Conservation (phyloP, 2,797 vertebrate genomes). For the Fringilla coelebs region DNA sequence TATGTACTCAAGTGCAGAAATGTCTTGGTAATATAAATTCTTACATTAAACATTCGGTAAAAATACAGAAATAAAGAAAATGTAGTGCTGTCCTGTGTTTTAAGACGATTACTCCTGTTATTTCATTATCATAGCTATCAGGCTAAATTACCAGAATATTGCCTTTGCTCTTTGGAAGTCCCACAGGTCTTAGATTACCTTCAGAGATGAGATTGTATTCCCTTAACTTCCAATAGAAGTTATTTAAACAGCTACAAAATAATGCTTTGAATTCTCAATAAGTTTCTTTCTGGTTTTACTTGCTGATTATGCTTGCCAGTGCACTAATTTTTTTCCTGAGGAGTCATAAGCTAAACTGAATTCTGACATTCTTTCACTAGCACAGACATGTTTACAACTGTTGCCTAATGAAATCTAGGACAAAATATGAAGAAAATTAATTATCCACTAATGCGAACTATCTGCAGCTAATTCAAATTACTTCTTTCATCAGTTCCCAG, state of each 20-base stretch:
- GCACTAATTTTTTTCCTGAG: background rate
- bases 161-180: background rate
- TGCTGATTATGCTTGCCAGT: background rate
- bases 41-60: background rate
- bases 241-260: background rate
- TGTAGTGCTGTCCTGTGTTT: background rate
- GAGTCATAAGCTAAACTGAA: background rate
- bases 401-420: slow-evolving; percentile 40
- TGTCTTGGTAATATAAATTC: background rate
- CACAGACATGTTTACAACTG: background rate
- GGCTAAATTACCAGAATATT: background rate
- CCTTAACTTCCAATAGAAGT: background rate
- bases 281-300: background rate
- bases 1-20: background rate
- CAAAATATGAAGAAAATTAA: slow-evolving; percentile 37
- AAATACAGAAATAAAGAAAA: background rate
- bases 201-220: background rate
- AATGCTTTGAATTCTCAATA: background rate
- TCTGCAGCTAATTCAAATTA: slow-evolving; percentile 28
- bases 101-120: background rate
- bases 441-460: slow-evolving; percentile 22
- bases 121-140: background rate
- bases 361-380: background rate
- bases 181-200: background rate
- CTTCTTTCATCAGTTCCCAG: slow-evolving; percentile 3